Conservation (phyloP, 1,140 invertebrate genomes). For the Drosophila auraria region DNA sequence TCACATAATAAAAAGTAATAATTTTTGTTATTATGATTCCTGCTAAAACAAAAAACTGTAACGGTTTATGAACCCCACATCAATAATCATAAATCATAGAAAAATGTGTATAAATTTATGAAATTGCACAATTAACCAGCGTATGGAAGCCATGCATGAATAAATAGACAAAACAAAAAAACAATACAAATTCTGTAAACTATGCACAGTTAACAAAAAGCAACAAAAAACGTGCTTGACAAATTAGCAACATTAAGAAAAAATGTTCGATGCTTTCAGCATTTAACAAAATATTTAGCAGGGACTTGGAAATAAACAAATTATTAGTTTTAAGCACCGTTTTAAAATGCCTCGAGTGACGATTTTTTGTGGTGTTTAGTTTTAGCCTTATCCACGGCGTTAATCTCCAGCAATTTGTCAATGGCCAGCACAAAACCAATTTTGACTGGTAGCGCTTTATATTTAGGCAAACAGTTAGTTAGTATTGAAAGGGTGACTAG, state of each 20-base stretch:
- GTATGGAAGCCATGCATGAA: constrained; percentile 29
- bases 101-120: constrained; percentile 51
- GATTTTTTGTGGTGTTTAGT: constrained; percentile 38
- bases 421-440: constrained; percentile 25
- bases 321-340: constrained; percentile 60
- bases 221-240: constrained; percentile 59
- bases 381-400: constrained; percentile 35
- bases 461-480: constrained; percentile 66
- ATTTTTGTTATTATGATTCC: constrained; percentile 48
- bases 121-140: constrained; percentile 60
- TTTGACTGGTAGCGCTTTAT: constrained; percentile 66
- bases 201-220: constrained; percentile 11
- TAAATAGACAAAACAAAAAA: constrained; percentile 30
- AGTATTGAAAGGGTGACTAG: constrained; percentile 4
- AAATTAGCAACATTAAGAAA: constrained; percentile 65
- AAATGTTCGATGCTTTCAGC: constrained; percentile 46
- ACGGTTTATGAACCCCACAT: constrained; percentile 65
- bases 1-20: constrained; percentile 26
- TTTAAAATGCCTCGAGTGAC: constrained; percentile 61
- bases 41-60: constrained; percentile 69
- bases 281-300: constrained; percentile 29
- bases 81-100: constrained; percentile 65
- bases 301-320: constrained; percentile 20
- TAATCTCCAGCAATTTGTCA: constrained; percentile 65
- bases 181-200: constrained; percentile 34